A percentile compares a stretch with the other conserved stretches of the same genome.
Evolutionary conservation across 2,888 invertebrate species (phyloP).

Genomic region (Hesperia comma): DNA sequence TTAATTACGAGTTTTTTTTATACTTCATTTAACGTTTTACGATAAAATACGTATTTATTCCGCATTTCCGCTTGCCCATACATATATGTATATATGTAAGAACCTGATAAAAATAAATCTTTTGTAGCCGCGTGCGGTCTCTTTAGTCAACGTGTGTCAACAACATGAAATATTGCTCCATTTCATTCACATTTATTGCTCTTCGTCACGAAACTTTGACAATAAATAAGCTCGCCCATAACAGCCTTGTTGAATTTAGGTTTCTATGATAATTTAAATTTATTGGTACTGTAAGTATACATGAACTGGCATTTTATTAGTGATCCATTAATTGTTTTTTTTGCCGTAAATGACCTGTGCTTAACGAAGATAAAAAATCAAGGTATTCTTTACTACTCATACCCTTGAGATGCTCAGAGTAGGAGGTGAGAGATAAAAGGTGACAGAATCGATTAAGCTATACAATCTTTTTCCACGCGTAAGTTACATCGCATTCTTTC

Average conservation of each 20-base stretch:
- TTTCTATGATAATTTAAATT: conserved; percentile 29
- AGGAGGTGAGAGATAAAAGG: no score
- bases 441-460: no score
- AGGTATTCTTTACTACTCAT: no score
- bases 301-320: not conserved
- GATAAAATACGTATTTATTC: no score
- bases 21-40: no score
- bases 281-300: conserved; percentile 37
- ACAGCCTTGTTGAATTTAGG: conserved; percentile 2
- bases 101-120: not conserved
- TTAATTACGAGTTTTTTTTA: no score
- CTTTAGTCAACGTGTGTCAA: conserved; percentile 12
- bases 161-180: conserved; percentile 33
- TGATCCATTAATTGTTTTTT: no score
- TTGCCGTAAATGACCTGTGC: no score
- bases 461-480: no score
- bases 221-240: conserved; percentile 14
- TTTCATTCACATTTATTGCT: conserved; percentile 9
- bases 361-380: no score
- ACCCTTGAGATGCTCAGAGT: no score
- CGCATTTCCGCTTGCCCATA: not conserved
- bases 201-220: conserved; percentile 6
- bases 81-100: not conserved
- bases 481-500: no score
- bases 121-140: not conserved